Base-by-base conservation (phyloP, 2,797 vertebrate species). In the Lithobates sylvaticus region DNA sequence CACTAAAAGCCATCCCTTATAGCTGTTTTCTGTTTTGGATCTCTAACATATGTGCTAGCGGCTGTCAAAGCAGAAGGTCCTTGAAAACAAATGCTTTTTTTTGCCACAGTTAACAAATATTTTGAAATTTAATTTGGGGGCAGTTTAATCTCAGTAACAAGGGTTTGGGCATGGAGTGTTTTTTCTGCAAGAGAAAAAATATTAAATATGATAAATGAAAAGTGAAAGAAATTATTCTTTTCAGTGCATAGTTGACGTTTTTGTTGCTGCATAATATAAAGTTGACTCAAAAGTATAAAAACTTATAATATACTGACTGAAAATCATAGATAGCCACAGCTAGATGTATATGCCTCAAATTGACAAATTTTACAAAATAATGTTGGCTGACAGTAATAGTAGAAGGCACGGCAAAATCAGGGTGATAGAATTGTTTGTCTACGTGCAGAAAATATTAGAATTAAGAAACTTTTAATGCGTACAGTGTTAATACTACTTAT, bases 31-130 rank as follows among this genome's bases (percentile, higher is more conserved):
- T 79, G 74, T 68, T 79, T 32, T 16, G 18, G 58, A 79, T 79
- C 64, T 85, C 27, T 74, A 85, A 85, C 84, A 85, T 85, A 85
- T 85, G 84, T 61, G 80, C 84, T 44, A 85, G 42, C 84, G 84
- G 77, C 84, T 85, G 84, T 80, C 42, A 68, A 42, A 85, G 77
- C 84, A 85, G 84, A 85, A 85, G 84, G 77, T 67, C 77, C n/a
- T 73, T 67, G 70, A 80, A 80, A 80, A 85, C 68, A 80, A 75
- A 27, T 42, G n/a, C 34, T 74, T 79, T 84, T 84, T 54, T 54
- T 21, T 79, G 26, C 26, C 68, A 73, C 69, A 67, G 27, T 18
- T 47, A 80, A 44, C 50, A 47, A 67, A 16, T 80, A 73, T 71
- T 54, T 69, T 80, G 15, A 68, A 74, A 79, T 80, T 69, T 74